Base-by-base conservation (phyloP, 53 echinoderm and acorn worm genomes). In the Arbacia lixula region DNA sequence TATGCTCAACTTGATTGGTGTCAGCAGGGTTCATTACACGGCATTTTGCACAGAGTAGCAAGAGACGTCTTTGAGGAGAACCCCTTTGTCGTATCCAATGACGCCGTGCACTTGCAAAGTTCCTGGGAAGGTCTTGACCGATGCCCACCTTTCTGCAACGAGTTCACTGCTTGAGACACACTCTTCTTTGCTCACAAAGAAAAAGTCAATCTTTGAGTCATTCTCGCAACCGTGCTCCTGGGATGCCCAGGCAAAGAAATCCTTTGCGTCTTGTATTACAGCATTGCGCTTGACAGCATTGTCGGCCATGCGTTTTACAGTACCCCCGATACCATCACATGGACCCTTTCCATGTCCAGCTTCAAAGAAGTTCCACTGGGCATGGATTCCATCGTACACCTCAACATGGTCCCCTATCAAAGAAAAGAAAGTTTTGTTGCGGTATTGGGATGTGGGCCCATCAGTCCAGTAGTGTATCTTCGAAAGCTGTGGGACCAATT, bases 261-360 rank as follows among this genome's bases (percentile, higher is more conserved):
- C 88, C 51, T 84, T 71, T 17, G 88, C 85, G 56, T 89, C 89
- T 66, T 89, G 89, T 53, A 84, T 89, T 52, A 89, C 89, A 0
- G 54, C 76, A 26, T 58, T 56, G 26, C 76, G 50, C 53, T 77
- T 84, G 36, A 88, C 84, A 35, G 85, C 89, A 66, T 89, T 76
- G 54, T 90, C 90, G 9, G 88, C 88, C 43, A 88, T 58, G 40
- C 88, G 52, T 71, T 88, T 88, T 1, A 84, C 85, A 16, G 86
- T 85, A 25, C 90, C 89, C 1, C 89, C 85, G 53, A 90, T 80
- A 11, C 90, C 90, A 66, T 89, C 85, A 40, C 89, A 85, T 12
- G 89, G 85, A 14, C 89, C 89, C 61, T 89, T 89, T 17, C 90
- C 82, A 32, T 89, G 84, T 4, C 84, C 84, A 14, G 89, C 84